Percentiles rank a stretch among this genome's conserved stretches.
phyloP scores from a whole-genome alignment of 2,888 invertebrate genomes.

The Petrolisthes manimaculis region DNA sequence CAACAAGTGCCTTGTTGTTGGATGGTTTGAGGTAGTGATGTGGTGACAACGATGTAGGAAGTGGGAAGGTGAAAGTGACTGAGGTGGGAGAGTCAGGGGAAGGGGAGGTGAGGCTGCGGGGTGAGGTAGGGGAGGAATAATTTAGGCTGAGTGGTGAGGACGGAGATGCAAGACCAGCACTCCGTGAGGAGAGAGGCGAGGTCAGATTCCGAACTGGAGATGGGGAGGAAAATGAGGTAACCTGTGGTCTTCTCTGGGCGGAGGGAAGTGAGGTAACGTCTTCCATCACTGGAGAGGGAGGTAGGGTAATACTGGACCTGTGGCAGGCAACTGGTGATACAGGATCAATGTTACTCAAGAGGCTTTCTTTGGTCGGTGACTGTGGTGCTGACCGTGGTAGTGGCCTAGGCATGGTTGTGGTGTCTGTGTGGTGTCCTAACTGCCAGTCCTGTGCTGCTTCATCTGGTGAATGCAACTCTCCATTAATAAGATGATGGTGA shows the following conservation, averaged over 20 bases:
- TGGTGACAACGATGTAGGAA: slow-evolving; percentile 26
- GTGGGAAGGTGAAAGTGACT: slow-evolving; percentile 51
- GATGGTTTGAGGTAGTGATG: slow-evolving; percentile 53
- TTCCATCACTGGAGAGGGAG: not conserved
- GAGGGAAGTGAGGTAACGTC: slow-evolving; percentile 3
- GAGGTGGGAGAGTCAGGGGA: slow-evolving; percentile 42
- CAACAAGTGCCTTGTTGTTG: slow-evolving; percentile 29
- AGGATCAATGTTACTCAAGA: not conserved
- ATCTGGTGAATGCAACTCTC: not conserved
- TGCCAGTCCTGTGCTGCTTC: not conserved
- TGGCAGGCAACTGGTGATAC: not conserved
- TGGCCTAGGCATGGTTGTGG: not conserved
- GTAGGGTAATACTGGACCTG: not conserved
- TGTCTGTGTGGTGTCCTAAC: not conserved
- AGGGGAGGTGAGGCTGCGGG: slow-evolving; percentile 20
- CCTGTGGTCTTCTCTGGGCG: not conserved
- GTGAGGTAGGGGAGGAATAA: slow-evolving; percentile 20
- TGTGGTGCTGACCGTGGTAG: slow-evolving; percentile 9
- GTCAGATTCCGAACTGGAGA: not conserved
- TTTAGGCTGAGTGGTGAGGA: slow-evolving; percentile 1
- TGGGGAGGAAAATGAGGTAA: not conserved
- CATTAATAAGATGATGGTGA: not conserved
- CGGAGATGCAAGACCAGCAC: slow-evolving; percentile 4
- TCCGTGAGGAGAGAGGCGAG: not conserved
- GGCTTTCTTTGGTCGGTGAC: slow-evolving; percentile 18